A percentile compares a stretch with the other conserved stretches of the same genome.
These are phyloP conservation scores for Drosophila parabipectinata DNA, from an alignment of 1,140 invertebrate genomes.

Conservation along the genomic window DNA sequence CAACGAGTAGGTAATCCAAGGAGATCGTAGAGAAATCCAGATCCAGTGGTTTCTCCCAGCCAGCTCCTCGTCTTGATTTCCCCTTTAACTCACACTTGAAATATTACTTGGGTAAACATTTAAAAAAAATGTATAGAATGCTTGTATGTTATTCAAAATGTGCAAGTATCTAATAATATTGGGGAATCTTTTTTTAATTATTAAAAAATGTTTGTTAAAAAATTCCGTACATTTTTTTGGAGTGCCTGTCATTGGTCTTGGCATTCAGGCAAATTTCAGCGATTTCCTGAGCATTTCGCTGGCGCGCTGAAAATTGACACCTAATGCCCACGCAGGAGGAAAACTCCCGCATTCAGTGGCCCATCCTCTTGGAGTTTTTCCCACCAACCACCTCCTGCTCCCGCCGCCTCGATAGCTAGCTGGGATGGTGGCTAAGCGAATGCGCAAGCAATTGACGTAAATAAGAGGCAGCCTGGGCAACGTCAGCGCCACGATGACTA, in stretches of 20 bases:
- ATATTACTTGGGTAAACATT: background rate
- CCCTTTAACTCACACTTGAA: slow-evolving; percentile 1
- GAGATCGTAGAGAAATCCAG: slow-evolving; percentile 28
- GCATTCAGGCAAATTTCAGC: slow-evolving; percentile 51
- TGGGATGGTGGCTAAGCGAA: slow-evolving; percentile 38
- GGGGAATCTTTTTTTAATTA: background rate
- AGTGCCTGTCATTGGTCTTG: slow-evolving; percentile 13
- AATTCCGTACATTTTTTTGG: background rate
- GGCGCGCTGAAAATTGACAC: slow-evolving; percentile 69
- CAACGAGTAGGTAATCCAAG: slow-evolving; percentile 34
- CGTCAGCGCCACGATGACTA: slow-evolving; percentile 50
- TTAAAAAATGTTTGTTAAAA: background rate
- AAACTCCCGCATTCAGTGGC: slow-evolving; percentile 27
- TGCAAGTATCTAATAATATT: no score
- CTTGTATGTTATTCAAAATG: no score
- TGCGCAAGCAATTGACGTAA: slow-evolving; percentile 79
- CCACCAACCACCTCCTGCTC: background rate
- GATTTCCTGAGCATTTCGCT: slow-evolving; percentile 51
- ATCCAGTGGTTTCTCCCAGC: slow-evolving; percentile 25
- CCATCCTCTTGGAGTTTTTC: slow-evolving; percentile 8
- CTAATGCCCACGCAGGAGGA: slow-evolving; percentile 54
- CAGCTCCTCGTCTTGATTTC: slow-evolving; percentile 2
- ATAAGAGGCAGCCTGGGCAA: slow-evolving; percentile 67
- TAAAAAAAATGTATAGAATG: no score
- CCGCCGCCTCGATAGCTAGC: background rate